A percentile compares a stretch with the other conserved stretches of the same genome.
phyloP scores from a whole-genome alignment of 2,113 vertebrate species.

The Vidua chalybeata region DNA sequence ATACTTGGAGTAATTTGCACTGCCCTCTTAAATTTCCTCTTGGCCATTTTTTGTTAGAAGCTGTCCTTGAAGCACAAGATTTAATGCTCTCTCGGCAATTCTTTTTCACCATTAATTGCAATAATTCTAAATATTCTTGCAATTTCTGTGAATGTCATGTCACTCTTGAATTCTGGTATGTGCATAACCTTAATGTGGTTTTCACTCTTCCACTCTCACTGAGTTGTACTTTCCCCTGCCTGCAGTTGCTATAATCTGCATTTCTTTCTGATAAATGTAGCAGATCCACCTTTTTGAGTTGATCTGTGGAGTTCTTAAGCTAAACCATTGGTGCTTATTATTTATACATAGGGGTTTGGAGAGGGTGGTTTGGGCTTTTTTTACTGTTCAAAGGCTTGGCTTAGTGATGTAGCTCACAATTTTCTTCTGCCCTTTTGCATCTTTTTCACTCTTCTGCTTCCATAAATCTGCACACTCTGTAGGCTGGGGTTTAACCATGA shows the following conservation, averaged over 20 bases:
- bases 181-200: not conserved
- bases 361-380: not conserved
- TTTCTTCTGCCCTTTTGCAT: not conserved
- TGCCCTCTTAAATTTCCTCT: not conserved
- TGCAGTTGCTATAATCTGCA: not conserved
- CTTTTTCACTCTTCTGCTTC: not conserved
- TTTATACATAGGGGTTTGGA: not conserved
- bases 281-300: not conserved
- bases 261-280: not conserved
- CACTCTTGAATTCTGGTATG: not conserved
- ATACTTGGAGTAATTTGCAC: not conserved
- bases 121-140: conserved; percentile 3
- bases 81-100: not conserved
- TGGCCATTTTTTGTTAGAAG: not conserved
- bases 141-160: not conserved
- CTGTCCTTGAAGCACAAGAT: not conserved
- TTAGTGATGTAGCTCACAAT: not conserved
- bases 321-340: not conserved
- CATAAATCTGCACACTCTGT: not conserved
- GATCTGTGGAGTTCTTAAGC: not conserved
- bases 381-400: not conserved
- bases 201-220: not conserved
- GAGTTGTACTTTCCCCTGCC: not conserved
- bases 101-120: not conserved
- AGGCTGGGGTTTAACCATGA: not conserved